Base-by-base conservation (phyloP, 1,140 invertebrate species). In the Ooceraea biroi region DNA sequence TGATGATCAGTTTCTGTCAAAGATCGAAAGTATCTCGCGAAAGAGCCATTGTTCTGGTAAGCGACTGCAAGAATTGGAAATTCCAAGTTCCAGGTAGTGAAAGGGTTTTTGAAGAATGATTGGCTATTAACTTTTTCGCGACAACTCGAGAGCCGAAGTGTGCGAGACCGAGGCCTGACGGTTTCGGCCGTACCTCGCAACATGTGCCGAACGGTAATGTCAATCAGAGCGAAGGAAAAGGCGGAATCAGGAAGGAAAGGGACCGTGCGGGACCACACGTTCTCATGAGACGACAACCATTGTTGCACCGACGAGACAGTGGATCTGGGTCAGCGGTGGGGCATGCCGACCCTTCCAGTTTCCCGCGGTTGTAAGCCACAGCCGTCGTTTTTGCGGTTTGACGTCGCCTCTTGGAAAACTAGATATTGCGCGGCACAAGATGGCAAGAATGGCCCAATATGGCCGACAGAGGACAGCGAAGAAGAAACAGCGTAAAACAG, bases 291-390 rank as follows among this genome's bases (percentile, higher is more conserved):
- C 85, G 85, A 86, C 78, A 86, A 88, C 83, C 85, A 90, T 91
- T 90, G 89, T 91, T 89, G 60, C 85, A 86, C 69, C 76, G 82
- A 86, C 86, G 82, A 74, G 86, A 73, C 80, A 57, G 83, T 78
- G 77, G 89, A 92, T 91, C 86, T 91, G 85, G 90, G 90, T 91
- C 91, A 91, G 86, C 86, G 85, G 84, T 85, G 88, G 84, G 85
- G 86, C 85, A 60, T 74, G 74, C 61, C 80, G 86, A 86, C 83
- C 87, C 86, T 90, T 85, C 89, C 85, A 87, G 87, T 90, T 91
- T 90, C 89, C 87, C 90, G 85, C 90, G 69, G 60, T 85, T 69
- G 88, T 71, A 74, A 89, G 87, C 82, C 88, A 73, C 90, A 90
- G 85, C 82, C 68, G 76, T 63, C 78, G 85, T 86, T 89, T 86